Evolutionary conservation across 1,140 invertebrate species (phyloP), one percentile per base, ranked within the genome.

Genomic region (Cheumatopsyche charites): DNA sequence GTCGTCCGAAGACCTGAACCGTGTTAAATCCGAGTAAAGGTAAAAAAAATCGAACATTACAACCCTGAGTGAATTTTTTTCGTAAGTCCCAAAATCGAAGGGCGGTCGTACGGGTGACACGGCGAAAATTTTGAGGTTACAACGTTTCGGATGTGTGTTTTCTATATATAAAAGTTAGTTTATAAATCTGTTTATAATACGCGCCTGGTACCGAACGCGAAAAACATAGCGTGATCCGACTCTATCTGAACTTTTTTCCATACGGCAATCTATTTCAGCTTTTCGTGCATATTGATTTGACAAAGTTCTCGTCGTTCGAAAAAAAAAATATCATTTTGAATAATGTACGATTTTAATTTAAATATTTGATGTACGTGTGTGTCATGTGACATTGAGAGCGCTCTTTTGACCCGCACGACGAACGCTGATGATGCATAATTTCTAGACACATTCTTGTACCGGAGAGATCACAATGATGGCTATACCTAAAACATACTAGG

Each of bases 181-280:
- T 52, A 52, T 52, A 52, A 52, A 52, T 52, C 47, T 52, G 47
- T 52, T 52, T 52, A 17, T 52, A 52, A 52, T 52, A 52, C 47
- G 47, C 47, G 47, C 47, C 47, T 52, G 47, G 47, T 52, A 52
- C 47, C 47, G 47, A 52, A 52, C 19, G 15, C 1, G 15, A 47
- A 13, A n/a, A 13, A 47, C 45, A 47, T 52, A 52, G 47, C 47
- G 47, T 52, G 47, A 52, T 52, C 47, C 19, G 15, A 17, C 15
- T 9, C 47, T 17, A 52, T 52, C 47, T 17, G 19, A 9, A 4
- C 9, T 36, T 36, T 36, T 36, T 36, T 36, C 9, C 29, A 36
- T 36, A 36, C 29, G 3, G 29, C 9, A 36, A 36, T 36, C 29
- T 36, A 36, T 36, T 36, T 36, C 29, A 36, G 29, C 29, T 36